A percentile compares a stretch with the other conserved stretches of the same genome.
Conservation (phyloP, 2,113 vertebrate genomes). For the Cinclus mexicanus region DNA sequence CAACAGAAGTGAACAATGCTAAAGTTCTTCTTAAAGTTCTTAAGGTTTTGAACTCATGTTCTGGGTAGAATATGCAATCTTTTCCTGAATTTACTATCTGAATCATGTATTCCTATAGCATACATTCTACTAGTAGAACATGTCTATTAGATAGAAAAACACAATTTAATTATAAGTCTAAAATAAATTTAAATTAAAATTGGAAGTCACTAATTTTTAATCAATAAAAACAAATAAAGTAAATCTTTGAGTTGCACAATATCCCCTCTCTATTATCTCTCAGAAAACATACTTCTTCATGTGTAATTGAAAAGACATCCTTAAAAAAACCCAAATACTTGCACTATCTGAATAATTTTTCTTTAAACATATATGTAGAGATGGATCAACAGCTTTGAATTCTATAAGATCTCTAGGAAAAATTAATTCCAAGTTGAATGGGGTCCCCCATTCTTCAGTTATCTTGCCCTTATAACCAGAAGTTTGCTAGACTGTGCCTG, state of each 20-base stretch:
- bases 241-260: background rate
- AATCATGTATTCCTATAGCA: background rate
- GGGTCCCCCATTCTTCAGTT: background rate
- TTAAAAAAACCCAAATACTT: background rate
- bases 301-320: background rate
- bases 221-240: background rate
- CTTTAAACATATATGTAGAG: background rate
- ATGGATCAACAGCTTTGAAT: background rate
- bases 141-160: background rate
- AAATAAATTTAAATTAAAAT: background rate
- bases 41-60: background rate
- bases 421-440: background rate
- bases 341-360: background rate
- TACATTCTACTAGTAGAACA: background rate
- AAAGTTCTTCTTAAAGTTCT: background rate
- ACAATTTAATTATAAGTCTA: background rate
- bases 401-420: background rate
- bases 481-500: background rate
- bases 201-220: background rate
- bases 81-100: background rate
- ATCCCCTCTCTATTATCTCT: background rate
- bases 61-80: background rate
- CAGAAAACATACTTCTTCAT: background rate
- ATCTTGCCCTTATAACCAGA: background rate
- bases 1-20: background rate